Evolutionary conservation across 30 jellyfish, hydroid and myxozoan genomes (phyloP).

Genomic region (Hydractinia echinata): DNA sequence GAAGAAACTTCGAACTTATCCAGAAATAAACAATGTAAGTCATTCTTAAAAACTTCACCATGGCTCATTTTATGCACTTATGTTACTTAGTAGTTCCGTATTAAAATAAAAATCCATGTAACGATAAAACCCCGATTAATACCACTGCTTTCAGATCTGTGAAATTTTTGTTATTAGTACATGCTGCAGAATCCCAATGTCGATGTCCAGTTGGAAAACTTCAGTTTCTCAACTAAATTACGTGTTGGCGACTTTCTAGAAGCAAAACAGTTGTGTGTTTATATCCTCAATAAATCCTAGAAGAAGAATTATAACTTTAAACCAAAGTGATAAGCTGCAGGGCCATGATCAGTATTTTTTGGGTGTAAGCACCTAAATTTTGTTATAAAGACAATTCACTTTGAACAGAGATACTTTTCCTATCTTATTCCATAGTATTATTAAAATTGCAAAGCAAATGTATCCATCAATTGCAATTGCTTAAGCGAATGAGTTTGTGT

Average conservation of each 20-base stretch:
- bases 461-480: too few species aligned
- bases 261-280: slow-evolving; percentile 61
- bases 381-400: too few species aligned
- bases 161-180: slow-evolving; percentile 45
- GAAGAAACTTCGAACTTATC: slow-evolving; percentile 90
- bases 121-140: not conserved
- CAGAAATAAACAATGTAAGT: slow-evolving; percentile 73
- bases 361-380: not conserved
- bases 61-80: not conserved
- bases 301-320: not conserved
- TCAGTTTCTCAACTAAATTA: slow-evolving; percentile 90
- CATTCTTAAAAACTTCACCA: not conserved
- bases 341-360: not conserved
- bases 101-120: too few species aligned
- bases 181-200: slow-evolving; percentile 48
- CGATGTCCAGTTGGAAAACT: slow-evolving; percentile 60
- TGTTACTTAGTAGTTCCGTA: not conserved
- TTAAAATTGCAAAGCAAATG: too few species aligned
- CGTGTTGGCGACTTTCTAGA: slow-evolving; percentile 91
- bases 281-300: not conserved
- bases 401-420: too few species aligned
- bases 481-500: too few species aligned
- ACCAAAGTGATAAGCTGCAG: not conserved
- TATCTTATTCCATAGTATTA: too few species aligned
- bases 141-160: not conserved